These are phyloP conservation scores for Sebastes wilsoni DNA, from an alignment of 2,797 vertebrate species.

Conservation along the genomic window DNA sequence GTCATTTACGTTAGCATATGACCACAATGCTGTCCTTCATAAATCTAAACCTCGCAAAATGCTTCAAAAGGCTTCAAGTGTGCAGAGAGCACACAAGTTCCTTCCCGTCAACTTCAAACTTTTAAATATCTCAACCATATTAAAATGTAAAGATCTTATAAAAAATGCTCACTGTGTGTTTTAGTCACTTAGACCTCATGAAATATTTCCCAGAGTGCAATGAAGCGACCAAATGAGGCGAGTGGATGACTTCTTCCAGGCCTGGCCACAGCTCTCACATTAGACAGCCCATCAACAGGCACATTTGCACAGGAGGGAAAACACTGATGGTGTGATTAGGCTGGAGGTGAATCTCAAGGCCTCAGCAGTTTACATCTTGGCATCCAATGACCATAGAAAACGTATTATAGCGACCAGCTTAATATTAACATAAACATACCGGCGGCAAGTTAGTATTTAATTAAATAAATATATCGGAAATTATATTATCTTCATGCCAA, in stretches of 20 bases:
- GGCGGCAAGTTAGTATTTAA: neutral
- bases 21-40: neutral
- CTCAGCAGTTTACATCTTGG: constrained; percentile 62
- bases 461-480: neutral
- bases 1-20: neutral
- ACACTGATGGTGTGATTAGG: constrained; percentile 76
- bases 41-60: constrained; percentile 1
- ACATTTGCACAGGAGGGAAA: constrained; percentile 66
- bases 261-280: constrained; percentile 74
- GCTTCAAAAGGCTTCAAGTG: constrained; percentile 5
- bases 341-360: constrained; percentile 76
- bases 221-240: constrained; percentile 75
- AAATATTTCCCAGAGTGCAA: constrained; percentile 84
- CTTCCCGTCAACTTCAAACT: constrained; percentile 54
- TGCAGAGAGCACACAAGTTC: constrained; percentile 27
- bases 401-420: constrained; percentile 6
- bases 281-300: constrained; percentile 80
- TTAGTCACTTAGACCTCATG: constrained; percentile 86
- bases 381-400: constrained; percentile 31
- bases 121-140: constrained; percentile 77
- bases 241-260: constrained; percentile 75
- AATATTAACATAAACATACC: constrained; percentile 9
- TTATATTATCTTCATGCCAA: neutral
- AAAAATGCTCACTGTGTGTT: constrained; percentile 80
- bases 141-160: constrained; percentile 79